Conservation (phyloP, 1,140 invertebrate species). For the Pteromalus puparum region DNA sequence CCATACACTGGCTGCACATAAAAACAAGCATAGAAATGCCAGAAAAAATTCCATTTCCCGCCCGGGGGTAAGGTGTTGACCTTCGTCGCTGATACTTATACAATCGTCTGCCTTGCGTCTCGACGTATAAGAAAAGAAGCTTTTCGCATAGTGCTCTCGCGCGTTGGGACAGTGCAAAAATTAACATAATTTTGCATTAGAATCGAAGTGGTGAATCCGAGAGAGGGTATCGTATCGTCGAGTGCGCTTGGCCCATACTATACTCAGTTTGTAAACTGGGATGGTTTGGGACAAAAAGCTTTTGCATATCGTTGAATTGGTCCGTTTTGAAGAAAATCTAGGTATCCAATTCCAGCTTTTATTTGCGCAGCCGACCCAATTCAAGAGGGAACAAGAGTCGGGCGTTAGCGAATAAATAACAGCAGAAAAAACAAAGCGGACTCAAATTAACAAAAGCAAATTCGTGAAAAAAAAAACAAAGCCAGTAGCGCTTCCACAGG, state of each 20-base stretch:
- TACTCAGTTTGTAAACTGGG: neutral
- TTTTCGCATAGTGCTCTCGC: neutral
- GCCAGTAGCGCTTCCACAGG: too few species aligned
- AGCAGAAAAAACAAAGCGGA: too few species aligned
- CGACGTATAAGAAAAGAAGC: neutral
- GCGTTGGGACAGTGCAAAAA: neutral
- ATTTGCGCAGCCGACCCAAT: too few species aligned
- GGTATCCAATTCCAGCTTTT: too few species aligned
- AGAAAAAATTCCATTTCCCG: slow-evolving; percentile 8
- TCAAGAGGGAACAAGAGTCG: too few species aligned
- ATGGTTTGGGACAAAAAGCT: neutral
- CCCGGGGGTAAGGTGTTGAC: neutral
- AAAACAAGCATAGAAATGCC: too few species aligned
- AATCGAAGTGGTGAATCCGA: neutral
- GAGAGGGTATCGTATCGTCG: neutral
- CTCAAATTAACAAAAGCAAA: too few species aligned
- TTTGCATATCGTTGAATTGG: too few species aligned
- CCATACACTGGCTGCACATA: too few species aligned
- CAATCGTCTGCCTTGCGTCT: neutral
- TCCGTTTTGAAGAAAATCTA: too few species aligned
- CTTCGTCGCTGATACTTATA: neutral
- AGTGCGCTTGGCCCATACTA: neutral
- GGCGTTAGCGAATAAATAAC: too few species aligned
- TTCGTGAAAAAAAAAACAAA: too few species aligned
- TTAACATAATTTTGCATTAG: neutral